Base-by-base conservation (phyloP, 2,888 invertebrate species). In the Athripsodes cinereus region DNA sequence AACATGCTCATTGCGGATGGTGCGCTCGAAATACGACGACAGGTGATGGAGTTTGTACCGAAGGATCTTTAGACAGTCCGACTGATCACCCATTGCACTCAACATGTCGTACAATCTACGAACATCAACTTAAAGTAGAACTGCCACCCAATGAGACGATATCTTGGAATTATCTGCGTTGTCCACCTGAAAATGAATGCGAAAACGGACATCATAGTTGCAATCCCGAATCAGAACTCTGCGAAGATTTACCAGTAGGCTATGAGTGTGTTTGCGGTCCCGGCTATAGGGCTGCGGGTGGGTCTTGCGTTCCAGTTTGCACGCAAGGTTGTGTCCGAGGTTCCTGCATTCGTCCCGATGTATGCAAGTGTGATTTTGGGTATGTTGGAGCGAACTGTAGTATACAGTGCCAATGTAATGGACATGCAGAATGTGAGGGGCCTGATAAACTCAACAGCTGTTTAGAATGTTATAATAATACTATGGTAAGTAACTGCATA, bases 101-200 rank as follows among this genome's bases (percentile, higher is more conserved):
- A 0, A 81, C 79, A 0, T 84, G 83, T 65, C 79, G 79, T 52
- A 76, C 80, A 0, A 80, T 83, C 2, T 83, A 81, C 63, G 69
- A 73, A 2, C 72, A 70, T 16, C 68, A 71, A 62, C 71, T 73
- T 47, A 72, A 74, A 54, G 53, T 64, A 21, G 59, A 57, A 19
- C 66, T 72, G 0, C 68, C 68, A 49, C 74, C 75, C 2, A 80
- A 81, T 40, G 76, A 81, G 22, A 76, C 77, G 1, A 88, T 88
- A 62, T 82, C 86, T 1, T 96, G 96, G 96, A 85, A 93, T 68
- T 96, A 94, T 68, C 86, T 91, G 0, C 81, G 85, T 48, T 96
- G 96, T 69, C 96, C 96, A 1, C 86, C 89, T 0, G 97, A 97
- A 74, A 89, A 97, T 69, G 96, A 97, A 72, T 97, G 96, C 69